Evolutionary conservation across 23 tunicate genomes (phyloP), one percentile per base, ranked within the genome.

Genomic region (Ciona savignyi): DNA sequence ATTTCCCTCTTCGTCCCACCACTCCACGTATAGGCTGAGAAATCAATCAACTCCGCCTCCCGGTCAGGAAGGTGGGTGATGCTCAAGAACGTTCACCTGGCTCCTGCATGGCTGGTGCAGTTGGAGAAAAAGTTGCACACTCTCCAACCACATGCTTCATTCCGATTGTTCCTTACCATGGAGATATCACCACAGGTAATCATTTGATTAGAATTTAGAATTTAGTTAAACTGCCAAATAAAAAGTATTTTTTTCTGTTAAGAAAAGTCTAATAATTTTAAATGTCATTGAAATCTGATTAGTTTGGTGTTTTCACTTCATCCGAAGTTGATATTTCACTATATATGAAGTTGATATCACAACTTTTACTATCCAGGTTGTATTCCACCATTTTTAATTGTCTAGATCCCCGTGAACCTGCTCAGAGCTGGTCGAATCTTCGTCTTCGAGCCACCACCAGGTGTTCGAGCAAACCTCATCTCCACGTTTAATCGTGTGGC

Each of bases 51-150:
- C 72, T 79, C 93, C 68, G 90, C 99, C 2, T 88, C 99, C 1
- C 77, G 96, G 35, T 77, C 99, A 3, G 99, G 99, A 2, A 73
- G 90, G 34, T 95, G 99, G 99, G 99, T 95, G 61, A 76, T 95
- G 87, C 61, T 95, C 84, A 95, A 95, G 81, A 95, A 95, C 73
- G 99, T 95, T 61, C 99, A 95, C 67, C 96, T 95, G 61, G 99
- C 99, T 23, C 99, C 99, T 23, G 80, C 71, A 22, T 95, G 99
- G 99, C 78, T 95, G 27, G 93, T 84, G n/a, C 99, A 95, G 63
- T 68, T 95, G 26, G 99, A 95, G 87, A 95, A 95, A 82, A 95
- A 95, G 71, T 86, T 95, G 6, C 99, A 95, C 75, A 91, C 96
- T 25, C 81, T 88, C 63, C 90, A 88, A 60, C 92, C 99, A 42